A percentile compares a stretch with the other conserved stretches of the same genome.
Conservation (phyloP, 2,113 vertebrate genomes). For the Aptenodytes forsteri region DNA sequence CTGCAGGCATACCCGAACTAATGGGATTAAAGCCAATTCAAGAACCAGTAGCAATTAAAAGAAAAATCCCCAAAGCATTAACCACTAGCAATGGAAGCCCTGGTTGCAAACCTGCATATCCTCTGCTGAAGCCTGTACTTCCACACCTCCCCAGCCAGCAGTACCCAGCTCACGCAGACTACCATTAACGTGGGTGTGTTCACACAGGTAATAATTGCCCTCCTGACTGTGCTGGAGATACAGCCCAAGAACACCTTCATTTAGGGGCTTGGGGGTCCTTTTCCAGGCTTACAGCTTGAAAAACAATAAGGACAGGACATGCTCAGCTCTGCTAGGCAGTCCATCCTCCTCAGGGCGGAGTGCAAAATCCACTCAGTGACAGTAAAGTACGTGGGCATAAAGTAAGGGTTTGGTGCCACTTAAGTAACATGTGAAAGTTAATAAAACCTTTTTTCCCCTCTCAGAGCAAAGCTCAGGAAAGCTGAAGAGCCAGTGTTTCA, state of each 20-base stretch:
- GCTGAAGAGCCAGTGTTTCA: constrained; percentile 10
- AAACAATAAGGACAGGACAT: background rate
- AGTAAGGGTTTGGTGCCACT: background rate
- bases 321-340: background rate
- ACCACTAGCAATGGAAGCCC: background rate
- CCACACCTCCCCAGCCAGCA: constrained; percentile 9
- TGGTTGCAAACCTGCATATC: constrained; percentile 41
- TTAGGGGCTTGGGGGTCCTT: background rate
- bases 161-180: background rate
- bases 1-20: constrained; percentile 42
- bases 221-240: background rate
- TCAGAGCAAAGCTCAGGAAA: background rate
- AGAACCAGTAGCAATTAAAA: constrained; percentile 53
- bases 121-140: constrained; percentile 38
- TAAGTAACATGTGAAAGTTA: background rate
- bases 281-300: background rate
- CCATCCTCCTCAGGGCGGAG: background rate
- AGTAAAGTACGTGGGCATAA: background rate
- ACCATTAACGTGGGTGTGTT: background rate
- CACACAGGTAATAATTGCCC: background rate
- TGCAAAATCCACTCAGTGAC: background rate
- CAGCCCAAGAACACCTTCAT: background rate
- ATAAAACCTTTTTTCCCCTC: background rate
- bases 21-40: constrained; percentile 42
- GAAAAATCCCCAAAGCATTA: constrained; percentile 46